A percentile compares a stretch with the other conserved stretches of the same genome.
phyloP scores from a whole-genome alignment of 2,113 vertebrate species.

The Pangasianodon gigas region DNA sequence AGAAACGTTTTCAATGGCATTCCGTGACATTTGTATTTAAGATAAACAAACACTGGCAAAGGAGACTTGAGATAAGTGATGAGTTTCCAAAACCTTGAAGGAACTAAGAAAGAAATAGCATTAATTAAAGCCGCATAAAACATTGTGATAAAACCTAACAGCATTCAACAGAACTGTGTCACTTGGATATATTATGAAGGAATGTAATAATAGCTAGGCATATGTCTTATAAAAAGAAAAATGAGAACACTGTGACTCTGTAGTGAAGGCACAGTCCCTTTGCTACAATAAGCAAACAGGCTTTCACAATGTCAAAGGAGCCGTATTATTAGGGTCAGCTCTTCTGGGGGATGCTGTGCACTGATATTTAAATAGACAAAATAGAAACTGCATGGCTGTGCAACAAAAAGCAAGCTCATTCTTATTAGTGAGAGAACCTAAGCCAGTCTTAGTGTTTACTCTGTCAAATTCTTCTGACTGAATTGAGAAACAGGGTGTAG shows the following conservation, averaged over 20 bases:
- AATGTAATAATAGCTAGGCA: background rate
- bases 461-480: constrained; percentile 19
- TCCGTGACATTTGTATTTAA: constrained; percentile 42
- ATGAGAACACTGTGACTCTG: background rate
- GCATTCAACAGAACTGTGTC: background rate
- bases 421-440: constrained; percentile 27
- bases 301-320: constrained; percentile 35
- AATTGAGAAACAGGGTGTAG: background rate
- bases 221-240: background rate
- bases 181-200: background rate
- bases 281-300: constrained; percentile 25
- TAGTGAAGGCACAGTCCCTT: constrained; percentile 32
- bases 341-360: constrained; percentile 26
- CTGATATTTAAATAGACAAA: constrained; percentile 39
- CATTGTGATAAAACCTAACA: background rate
- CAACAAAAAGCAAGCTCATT: constrained; percentile 37
- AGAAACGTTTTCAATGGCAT: constrained; percentile 29
- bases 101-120: constrained; percentile 9
- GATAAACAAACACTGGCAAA: constrained; percentile 42
- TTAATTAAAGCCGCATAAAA: background rate
- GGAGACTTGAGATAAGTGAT: constrained; percentile 11
- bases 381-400: constrained; percentile 23
- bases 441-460: background rate
- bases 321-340: constrained; percentile 44
- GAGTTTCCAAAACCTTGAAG: background rate